Conservation (phyloP, 2,888 invertebrate species). For the Stenoptilia bipunctidactyla region DNA sequence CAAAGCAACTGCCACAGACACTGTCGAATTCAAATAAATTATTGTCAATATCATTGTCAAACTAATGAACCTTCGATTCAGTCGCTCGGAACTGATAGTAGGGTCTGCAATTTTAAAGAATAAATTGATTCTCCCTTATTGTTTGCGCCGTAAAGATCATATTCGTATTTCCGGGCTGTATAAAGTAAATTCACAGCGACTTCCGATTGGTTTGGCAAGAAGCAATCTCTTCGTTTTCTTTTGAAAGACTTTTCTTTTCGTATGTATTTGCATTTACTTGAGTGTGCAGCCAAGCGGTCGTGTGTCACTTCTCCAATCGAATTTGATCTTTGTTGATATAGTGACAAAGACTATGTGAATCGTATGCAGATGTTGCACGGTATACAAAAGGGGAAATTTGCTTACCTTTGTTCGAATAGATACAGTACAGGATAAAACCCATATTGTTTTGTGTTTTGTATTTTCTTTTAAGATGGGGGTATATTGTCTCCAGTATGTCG, state of each 20-base stretch:
- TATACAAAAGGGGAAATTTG: conserved; percentile 36
- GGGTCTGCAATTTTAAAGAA: background rate
- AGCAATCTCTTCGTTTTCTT: conserved; percentile 27
- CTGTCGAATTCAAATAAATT: conserved; percentile 48
- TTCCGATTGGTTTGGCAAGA: conserved; percentile 35
- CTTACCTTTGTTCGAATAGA: conserved; percentile 36
- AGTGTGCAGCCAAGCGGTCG: conserved; percentile 16
- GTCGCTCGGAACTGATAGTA: conserved; percentile 50
- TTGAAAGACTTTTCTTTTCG: conserved; percentile 36
- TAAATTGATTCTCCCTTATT: background rate
- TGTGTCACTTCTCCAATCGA: background rate
- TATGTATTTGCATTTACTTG: conserved; percentile 44
- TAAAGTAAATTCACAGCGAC: conserved; percentile 19
- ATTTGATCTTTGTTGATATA: background rate
- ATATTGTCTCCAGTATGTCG: background rate
- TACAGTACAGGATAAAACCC: conserved; percentile 25
- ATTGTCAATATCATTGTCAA: conserved; percentile 33
- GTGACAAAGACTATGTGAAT: background rate
- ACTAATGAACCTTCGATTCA: conserved; percentile 45
- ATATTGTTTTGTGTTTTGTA: conserved; percentile 19
- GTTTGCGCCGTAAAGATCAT: background rate
- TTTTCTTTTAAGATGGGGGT: background rate
- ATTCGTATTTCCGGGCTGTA: conserved; percentile 3
- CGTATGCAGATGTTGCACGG: background rate
- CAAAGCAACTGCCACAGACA: conserved; percentile 49